phyloP scores from a whole-genome alignment of 2,797 vertebrate species.

The Poeciliopsis infans region DNA sequence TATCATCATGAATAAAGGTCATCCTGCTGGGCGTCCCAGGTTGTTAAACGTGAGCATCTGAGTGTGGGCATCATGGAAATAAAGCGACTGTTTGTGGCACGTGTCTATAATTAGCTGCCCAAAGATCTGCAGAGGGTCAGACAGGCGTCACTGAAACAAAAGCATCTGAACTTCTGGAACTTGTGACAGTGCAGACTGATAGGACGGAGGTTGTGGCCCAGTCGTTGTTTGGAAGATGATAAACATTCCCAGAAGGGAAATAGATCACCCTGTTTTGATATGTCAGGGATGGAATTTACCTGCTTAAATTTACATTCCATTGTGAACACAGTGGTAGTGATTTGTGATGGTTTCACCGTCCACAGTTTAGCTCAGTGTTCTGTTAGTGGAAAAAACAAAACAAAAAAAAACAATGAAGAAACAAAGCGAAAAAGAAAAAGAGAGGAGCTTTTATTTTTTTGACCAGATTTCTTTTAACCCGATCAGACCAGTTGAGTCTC shows the following conservation, averaged over 20 bases:
- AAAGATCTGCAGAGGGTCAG: constrained; percentile 57
- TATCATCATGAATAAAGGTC: constrained; percentile 24
- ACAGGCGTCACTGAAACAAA: constrained; percentile 61
- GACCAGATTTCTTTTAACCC: too few relatives aligned
- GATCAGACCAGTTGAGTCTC: neutral
- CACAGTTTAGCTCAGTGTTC: constrained; percentile 6
- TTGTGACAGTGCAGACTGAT: constrained; percentile 43
- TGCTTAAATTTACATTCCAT: constrained; percentile 56
- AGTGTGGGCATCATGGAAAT: constrained; percentile 37
- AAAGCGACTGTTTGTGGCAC: constrained; percentile 11
- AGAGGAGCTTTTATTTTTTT: neutral
- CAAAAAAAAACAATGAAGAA: neutral
- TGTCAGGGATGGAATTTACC: constrained; percentile 47
- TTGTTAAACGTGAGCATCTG: constrained; percentile 37
- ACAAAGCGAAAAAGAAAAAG: too few relatives aligned
- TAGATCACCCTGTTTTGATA: constrained; percentile 29
- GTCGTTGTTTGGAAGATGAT: constrained; percentile 56
- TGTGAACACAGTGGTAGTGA: constrained; percentile 20
- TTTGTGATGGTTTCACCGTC: constrained; percentile 25
- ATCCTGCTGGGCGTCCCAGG: constrained; percentile 19
- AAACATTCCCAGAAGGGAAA: constrained; percentile 48
- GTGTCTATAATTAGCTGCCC: constrained; percentile 57
- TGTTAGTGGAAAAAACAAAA: constrained; percentile 8
- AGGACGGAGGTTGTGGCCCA: constrained; percentile 13
- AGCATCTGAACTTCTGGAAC: constrained; percentile 55